Base-by-base conservation (phyloP, 2,888 invertebrate species). In the Endotricha flammealis region DNA sequence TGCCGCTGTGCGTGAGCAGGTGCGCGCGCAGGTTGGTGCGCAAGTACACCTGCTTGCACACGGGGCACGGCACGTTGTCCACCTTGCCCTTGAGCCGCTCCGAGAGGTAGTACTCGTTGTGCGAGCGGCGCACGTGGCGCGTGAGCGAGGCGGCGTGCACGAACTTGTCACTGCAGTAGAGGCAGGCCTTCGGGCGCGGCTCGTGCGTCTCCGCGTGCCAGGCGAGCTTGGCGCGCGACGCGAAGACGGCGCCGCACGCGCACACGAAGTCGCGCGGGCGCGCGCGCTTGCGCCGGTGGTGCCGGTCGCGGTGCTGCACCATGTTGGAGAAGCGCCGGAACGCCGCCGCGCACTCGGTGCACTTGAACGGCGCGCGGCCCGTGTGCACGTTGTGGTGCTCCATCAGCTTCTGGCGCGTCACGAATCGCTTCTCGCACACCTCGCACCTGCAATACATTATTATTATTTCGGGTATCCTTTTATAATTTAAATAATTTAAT, bases 151-250 rank as follows among this genome's bases (percentile, higher is more conserved):
- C 91, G 53, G 90, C 90, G 79, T 96, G 95, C 43, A 95, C 91
- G 74, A 96, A 96, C 59, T 95, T 92, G 80, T 95, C 95, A 62
- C 91, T 92, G 81, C 96, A 96, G 65, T 93, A 91, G 2, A 90
- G 90, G 75, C 96, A 96, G 29, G 94, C 91, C 72, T 95, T 94
- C 17, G 95, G 95, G 64, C 92, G 91, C 14, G 90, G 87, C 42
- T 93, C 94, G 79, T 96, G 96, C 3, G 92, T 93, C 77, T 95
- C 95, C 60, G 92, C 90, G 80, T 96, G 96, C 94, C 95, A 95
- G 2, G 90, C 90, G 49, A 95, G 89, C 73, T 95, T 95, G 51
- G 94, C 94, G 64, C 92, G 92, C 33, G 95, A 93, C 60, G 93
- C 94, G 74, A 94, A 91, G 39, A 95, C 91, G 50, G 92, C 92